Conservation (phyloP, 1,140 invertebrate species). For the Ruditapes philippinarum region DNA sequence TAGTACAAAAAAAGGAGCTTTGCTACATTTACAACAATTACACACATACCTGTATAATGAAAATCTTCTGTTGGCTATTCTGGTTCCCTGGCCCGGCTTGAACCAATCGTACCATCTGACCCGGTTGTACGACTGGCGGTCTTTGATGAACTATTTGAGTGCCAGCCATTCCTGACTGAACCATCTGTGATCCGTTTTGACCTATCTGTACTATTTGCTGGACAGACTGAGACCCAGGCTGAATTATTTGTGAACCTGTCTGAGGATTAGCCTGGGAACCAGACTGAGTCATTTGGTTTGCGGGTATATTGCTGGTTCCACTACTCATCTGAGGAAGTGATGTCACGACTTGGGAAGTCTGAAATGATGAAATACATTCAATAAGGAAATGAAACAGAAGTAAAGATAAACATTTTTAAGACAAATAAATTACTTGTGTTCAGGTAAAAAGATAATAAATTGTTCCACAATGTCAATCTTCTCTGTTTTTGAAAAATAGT, state of each 20-base stretch:
- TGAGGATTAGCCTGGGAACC: slow-evolving; percentile 7
- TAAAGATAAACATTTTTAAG: too few species aligned
- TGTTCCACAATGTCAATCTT: too few species aligned
- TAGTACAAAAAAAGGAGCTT: too few species aligned
- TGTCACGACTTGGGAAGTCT: background rate
- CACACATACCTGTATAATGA: slow-evolving; percentile 30
- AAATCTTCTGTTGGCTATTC: slow-evolving; percentile 29
- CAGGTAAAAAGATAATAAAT: too few species aligned
- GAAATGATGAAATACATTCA: too few species aligned
- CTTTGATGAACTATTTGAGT: background rate
- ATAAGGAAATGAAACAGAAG: too few species aligned
- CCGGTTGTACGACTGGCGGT: background rate
- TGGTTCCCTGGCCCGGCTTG: background rate
- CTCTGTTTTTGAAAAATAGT: too few species aligned
- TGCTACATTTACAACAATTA: background rate
- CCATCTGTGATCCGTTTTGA: slow-evolving; percentile 21
- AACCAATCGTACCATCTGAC: slow-evolving; percentile 12
- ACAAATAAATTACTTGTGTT: too few species aligned
- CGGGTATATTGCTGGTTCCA: background rate
- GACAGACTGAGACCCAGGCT: background rate
- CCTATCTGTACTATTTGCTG: slow-evolving; percentile 7
- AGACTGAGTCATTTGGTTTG: background rate
- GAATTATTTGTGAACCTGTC: background rate
- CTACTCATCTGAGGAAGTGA: background rate
- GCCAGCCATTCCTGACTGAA: background rate